Conservation (phyloP, 2,888 invertebrate genomes). For the Conchocele bisecta region DNA sequence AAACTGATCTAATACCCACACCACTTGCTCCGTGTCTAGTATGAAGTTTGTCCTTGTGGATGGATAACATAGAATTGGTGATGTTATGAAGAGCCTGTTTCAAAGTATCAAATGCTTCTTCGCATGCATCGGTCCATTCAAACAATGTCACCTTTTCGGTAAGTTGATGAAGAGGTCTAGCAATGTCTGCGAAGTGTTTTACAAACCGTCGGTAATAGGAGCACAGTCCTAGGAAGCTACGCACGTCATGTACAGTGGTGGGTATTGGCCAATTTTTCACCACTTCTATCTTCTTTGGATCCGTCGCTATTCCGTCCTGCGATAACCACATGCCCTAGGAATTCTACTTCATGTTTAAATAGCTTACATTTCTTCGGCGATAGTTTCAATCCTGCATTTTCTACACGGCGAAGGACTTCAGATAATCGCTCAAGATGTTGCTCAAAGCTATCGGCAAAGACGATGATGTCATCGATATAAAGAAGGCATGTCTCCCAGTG, state of each 20-base stretch:
- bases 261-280: too few relatives aligned
- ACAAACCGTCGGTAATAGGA: too few relatives aligned
- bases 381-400: too few relatives aligned
- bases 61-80: slow-evolving; percentile 24
- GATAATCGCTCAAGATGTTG: not conserved
- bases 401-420: too few relatives aligned
- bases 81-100: slow-evolving; percentile 6
- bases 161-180: slow-evolving; percentile 32
- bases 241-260: too few relatives aligned
- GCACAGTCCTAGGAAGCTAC: too few relatives aligned
- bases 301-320: too few relatives aligned
- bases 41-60: slow-evolving; percentile 17
- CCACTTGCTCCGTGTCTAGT: slow-evolving; percentile 45
- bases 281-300: too few relatives aligned
- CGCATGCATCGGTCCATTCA: slow-evolving; percentile 13
- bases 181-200: slow-evolving; percentile 29
- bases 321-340: too few relatives aligned
- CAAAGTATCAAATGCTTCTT: slow-evolving; percentile 7
- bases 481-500: not conserved
- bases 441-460: not conserved
- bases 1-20: slow-evolving; percentile 36
- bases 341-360: too few relatives aligned
- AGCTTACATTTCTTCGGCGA: too few relatives aligned
- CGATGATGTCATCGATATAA: not conserved
- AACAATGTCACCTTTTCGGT: slow-evolving; percentile 18